phyloP scores from a whole-genome alignment of 2,797 vertebrate species.

The Florisuga fusca region DNA sequence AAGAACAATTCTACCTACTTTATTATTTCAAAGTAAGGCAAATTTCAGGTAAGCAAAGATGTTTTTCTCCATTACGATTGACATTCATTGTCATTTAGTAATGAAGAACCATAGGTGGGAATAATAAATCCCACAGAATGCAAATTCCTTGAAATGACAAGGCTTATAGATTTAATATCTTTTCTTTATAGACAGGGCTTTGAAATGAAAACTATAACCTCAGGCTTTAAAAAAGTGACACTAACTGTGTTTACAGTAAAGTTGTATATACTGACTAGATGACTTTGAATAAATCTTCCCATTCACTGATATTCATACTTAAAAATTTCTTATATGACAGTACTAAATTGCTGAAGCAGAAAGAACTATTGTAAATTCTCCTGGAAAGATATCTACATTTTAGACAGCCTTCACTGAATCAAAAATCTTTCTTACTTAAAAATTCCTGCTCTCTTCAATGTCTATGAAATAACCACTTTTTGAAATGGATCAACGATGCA shows the following conservation, averaged over 20 bases:
- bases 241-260: slow-evolving; percentile 12
- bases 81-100: slow-evolving; percentile 8
- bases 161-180: slow-evolving; percentile 13
- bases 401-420: background rate
- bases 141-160: slow-evolving; percentile 25
- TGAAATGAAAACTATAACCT: slow-evolving; percentile 39
- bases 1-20: background rate
- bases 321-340: slow-evolving; percentile 9
- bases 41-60: slow-evolving; percentile 2
- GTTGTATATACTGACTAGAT: background rate
- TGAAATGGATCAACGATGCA: background rate
- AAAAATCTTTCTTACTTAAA: background rate
- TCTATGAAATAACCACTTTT: background rate
- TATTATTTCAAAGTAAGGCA: background rate
- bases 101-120: slow-evolving; percentile 22
- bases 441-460: background rate
- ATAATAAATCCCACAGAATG: background rate
- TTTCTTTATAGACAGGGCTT: slow-evolving; percentile 24
- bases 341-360: background rate
- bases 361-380: background rate
- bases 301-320: background rate
- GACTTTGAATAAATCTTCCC: slow-evolving; percentile 33
- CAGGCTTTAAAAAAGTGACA: slow-evolving; percentile 25
- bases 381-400: background rate
- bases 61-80: slow-evolving; percentile 24